Conservation (phyloP, 2,888 invertebrate genomes). For the Caenorhabditis zanzibari region DNA sequence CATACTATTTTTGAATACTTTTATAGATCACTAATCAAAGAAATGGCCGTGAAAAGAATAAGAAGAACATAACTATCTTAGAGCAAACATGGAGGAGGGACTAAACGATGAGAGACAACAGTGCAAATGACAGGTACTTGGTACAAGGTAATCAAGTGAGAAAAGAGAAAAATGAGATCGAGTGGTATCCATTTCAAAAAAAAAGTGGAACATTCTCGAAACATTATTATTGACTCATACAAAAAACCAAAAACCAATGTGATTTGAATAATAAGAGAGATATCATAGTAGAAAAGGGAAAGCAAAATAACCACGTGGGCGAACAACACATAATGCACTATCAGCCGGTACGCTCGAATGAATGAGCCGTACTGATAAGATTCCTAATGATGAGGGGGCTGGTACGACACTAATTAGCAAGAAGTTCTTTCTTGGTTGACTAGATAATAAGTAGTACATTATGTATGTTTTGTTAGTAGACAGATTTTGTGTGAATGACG, state of each 20-base stretch:
- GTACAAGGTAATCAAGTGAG: slow-evolving; percentile 51
- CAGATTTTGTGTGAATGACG: not conserved
- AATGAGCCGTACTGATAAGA: slow-evolving; percentile 47
- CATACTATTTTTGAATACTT: not conserved
- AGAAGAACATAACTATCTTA: slow-evolving; percentile 41
- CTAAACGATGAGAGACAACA: slow-evolving; percentile 48
- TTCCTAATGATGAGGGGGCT: not conserved
- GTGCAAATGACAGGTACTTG: slow-evolving; percentile 57
- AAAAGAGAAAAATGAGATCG: slow-evolving; percentile 28
- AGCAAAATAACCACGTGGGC: slow-evolving; percentile 33
- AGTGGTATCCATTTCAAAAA: slow-evolving; percentile 36
- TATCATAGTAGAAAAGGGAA: not conserved
- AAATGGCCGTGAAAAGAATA: not conserved
- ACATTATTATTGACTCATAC: not conserved
- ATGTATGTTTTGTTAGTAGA: not conserved
- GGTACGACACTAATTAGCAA: slow-evolving; percentile 16
- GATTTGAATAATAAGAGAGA: not conserved
- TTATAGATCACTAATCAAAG: not conserved
- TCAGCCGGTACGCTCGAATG: slow-evolving; percentile 45
- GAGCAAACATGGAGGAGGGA: slow-evolving; percentile 52
- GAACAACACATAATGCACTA: slow-evolving; percentile 12
- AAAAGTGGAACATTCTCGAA: not conserved
- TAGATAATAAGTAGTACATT: not conserved
- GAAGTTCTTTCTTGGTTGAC: slow-evolving; percentile 37
- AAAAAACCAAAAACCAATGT: not conserved